These are phyloP conservation scores for Pseudomugil tenellus DNA, from an alignment of 2,797 vertebrate species.

Conservation along the genomic window DNA sequence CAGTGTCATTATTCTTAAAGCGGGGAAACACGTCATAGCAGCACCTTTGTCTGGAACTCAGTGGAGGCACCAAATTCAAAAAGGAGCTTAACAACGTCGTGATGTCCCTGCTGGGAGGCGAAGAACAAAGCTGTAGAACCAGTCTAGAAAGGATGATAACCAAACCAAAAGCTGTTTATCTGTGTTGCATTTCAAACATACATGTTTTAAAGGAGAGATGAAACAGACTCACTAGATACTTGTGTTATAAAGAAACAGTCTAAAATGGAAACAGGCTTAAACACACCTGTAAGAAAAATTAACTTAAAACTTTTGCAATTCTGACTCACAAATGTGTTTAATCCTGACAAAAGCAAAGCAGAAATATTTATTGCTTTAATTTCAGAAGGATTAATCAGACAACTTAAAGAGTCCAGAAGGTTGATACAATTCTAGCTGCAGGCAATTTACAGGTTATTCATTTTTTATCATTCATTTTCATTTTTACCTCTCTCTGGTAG, in stretches of 20 bases:
- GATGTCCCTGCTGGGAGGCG: slow-evolving; percentile 94
- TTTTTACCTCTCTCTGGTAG: slow-evolving; percentile 93
- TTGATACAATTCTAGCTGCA: background rate
- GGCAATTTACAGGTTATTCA: background rate
- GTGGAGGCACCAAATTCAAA: slow-evolving; percentile 97
- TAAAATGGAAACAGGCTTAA: background rate
- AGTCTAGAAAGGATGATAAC: slow-evolving; percentile 82
- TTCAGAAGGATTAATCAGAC: background rate
- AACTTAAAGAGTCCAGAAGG: background rate
- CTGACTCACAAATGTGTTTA: background rate
- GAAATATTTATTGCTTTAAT: too few relatives aligned
- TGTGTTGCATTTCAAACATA: background rate
- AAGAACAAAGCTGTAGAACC: slow-evolving; percentile 96
- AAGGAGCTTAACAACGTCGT: slow-evolving; percentile 91
- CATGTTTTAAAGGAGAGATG: background rate
- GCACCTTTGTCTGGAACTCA: slow-evolving; percentile 92
- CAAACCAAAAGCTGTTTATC: background rate
- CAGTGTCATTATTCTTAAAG: slow-evolving; percentile 16
- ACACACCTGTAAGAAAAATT: background rate
- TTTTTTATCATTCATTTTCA: background rate
- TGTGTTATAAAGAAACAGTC: background rate
- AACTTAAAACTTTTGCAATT: accelerated
- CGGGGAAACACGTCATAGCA: background rate
- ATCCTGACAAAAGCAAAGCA: background rate
- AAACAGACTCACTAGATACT: background rate